Conservation (phyloP, 2,797 vertebrate species). For the Nyctalus aviator region DNA sequence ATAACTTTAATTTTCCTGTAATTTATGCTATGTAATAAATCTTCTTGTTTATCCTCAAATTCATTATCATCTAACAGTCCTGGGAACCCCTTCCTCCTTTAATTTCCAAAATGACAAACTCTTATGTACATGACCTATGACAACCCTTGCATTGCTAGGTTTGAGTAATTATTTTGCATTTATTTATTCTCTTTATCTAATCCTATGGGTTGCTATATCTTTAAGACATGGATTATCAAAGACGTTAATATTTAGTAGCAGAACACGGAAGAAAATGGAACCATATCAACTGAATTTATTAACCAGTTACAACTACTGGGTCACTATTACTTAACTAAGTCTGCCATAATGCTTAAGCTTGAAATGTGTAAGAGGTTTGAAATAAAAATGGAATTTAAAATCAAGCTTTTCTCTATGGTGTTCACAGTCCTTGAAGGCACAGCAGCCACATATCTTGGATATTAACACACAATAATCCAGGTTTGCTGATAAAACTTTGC, state of each 20-base stretch:
- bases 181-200: slow-evolving; percentile 73
- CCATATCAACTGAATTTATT: slow-evolving; percentile 82
- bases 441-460: background rate
- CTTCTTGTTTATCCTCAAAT: slow-evolving; percentile 39
- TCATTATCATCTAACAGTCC: slow-evolving; percentile 51
- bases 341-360: slow-evolving; percentile 74
- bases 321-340: slow-evolving; percentile 32
- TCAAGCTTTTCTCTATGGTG: slow-evolving; percentile 49
- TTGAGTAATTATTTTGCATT: slow-evolving; percentile 66
- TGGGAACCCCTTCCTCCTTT: background rate
- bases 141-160: slow-evolving; percentile 57
- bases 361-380: slow-evolving; percentile 81
- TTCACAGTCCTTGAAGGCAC: slow-evolving; percentile 63
- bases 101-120: slow-evolving; percentile 65
- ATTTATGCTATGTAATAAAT: slow-evolving; percentile 53
- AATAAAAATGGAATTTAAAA: slow-evolving; percentile 79
- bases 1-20: slow-evolving; percentile 46
- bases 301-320: slow-evolving; percentile 77
- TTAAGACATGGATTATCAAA: slow-evolving; percentile 79
- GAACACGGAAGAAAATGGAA: slow-evolving; percentile 75
- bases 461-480: slow-evolving; percentile 25
- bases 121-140: background rate
- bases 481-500: background rate
- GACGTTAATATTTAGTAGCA: slow-evolving; percentile 81
- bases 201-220: slow-evolving; percentile 75